Evolutionary conservation across 2,797 vertebrate species (phyloP).

Genomic region (Simalia tracyae): DNA sequence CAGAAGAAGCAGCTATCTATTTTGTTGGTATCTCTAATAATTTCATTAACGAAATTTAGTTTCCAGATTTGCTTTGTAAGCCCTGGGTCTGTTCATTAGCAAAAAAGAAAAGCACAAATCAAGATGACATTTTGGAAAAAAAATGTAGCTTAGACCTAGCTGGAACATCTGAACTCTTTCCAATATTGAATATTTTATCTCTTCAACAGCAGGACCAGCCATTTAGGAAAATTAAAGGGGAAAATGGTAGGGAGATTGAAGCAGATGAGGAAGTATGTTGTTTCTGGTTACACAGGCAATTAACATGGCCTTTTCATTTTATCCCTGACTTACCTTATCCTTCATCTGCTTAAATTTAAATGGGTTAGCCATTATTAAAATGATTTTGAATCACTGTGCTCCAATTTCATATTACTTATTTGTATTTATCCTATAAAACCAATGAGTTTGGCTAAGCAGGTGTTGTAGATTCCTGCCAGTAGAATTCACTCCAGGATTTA

Average conservation of each 20-base stretch:
- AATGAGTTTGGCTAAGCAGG: constrained; percentile 28
- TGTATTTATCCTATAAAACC: constrained; percentile 57
- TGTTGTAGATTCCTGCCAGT: constrained; percentile 35
- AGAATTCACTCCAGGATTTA: constrained; percentile 45
- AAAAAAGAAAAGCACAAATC: constrained; percentile 74
- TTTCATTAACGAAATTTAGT: constrained; percentile 74
- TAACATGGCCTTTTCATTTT: constrained; percentile 74
- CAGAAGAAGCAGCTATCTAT: constrained; percentile 54
- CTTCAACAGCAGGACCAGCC: constrained; percentile 65
- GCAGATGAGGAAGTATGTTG: constrained; percentile 65
- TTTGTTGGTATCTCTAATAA: constrained; percentile 60
- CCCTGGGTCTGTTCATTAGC: constrained; percentile 73
- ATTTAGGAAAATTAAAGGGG: constrained; percentile 82
- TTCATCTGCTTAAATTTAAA: constrained; percentile 73
- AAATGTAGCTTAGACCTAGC: constrained; percentile 68
- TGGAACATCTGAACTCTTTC: constrained; percentile 78
- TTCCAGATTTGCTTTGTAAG: constrained; percentile 74
- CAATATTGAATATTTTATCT: constrained; percentile 79
- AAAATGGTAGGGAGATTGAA: constrained; percentile 64
- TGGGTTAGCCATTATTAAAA: constrained; percentile 72
- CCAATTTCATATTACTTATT: constrained; percentile 67
- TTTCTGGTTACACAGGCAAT: constrained; percentile 70
- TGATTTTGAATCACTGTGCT: constrained; percentile 68
- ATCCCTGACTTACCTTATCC: constrained; percentile 75
- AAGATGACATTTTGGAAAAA: constrained; percentile 79